Conservation (phyloP, 2,113 vertebrate genomes). For the Phalacrocorax carbo region DNA sequence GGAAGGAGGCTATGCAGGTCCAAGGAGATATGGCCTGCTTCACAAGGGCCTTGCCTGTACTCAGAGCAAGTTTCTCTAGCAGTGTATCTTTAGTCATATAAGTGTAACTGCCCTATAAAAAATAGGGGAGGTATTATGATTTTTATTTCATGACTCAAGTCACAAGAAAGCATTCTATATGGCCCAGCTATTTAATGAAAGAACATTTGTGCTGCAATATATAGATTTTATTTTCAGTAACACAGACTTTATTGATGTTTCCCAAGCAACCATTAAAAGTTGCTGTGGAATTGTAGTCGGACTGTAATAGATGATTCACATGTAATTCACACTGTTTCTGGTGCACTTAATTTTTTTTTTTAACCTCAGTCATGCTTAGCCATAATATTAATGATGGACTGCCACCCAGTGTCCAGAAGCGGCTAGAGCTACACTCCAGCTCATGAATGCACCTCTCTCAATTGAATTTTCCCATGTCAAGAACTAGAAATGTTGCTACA, state of each 20-base stretch:
- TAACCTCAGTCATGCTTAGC: not conserved
- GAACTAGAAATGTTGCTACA: not conserved
- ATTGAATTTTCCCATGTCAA: not conserved
- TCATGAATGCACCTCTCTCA: not conserved
- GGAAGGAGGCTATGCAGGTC: not conserved
- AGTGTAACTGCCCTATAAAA: not conserved
- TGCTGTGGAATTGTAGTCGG: not conserved
- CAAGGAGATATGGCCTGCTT: not conserved
- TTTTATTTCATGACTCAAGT: not conserved
- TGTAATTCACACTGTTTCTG: not conserved
- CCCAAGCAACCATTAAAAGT: not conserved
- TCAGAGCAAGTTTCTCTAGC: not conserved
- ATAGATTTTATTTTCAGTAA: not conserved
- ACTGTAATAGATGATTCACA: not conserved
- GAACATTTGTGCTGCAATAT: not conserved
- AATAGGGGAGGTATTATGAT: not conserved
- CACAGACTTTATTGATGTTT: not conserved
- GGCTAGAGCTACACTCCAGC: not conserved
- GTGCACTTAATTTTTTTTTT: not conserved
- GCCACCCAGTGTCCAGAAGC: not conserved
- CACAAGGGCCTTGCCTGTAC: not conserved
- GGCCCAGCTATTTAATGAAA: not conserved
- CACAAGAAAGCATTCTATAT: not conserved
- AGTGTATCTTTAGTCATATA: not conserved
- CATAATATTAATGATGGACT: not conserved